Evolutionary conservation across 2,113 vertebrate species (phyloP).

Genomic region (Xiphias gladius): DNA sequence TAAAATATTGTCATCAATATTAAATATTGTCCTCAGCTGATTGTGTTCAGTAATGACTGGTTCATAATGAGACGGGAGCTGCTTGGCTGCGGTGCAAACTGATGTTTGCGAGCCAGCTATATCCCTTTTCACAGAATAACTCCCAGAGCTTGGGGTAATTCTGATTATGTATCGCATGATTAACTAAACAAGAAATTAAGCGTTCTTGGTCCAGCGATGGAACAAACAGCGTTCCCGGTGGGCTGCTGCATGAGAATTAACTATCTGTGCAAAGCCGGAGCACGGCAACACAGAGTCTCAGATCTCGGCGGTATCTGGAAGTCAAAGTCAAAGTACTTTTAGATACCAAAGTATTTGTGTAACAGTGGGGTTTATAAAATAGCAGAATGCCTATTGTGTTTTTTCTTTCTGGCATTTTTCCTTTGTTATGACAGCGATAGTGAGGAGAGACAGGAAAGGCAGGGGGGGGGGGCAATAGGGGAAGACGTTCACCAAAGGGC

Average conservation of each 20-base stretch:
- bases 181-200: conserved; percentile 75
- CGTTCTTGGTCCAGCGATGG: conserved; percentile 28
- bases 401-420: too few relatives aligned
- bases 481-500: too few relatives aligned
- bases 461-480: too few relatives aligned
- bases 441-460: too few relatives aligned
- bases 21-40: conserved; percentile 49
- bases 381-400: too few relatives aligned
- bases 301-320: conserved; percentile 9
- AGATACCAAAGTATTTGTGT: not conserved
- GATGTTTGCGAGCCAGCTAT: conserved; percentile 61
- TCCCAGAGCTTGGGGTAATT: conserved; percentile 69
- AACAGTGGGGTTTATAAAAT: not conserved
- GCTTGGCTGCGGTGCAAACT: conserved; percentile 58
- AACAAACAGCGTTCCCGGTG: conserved; percentile 56
- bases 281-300: conserved; percentile 19
- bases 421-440: too few relatives aligned
- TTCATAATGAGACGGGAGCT: conserved; percentile 52
- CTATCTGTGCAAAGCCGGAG: conserved; percentile 23
- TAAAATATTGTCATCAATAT: conserved; percentile 55
- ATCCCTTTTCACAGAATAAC: conserved; percentile 62
- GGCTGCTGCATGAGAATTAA: conserved; percentile 47
- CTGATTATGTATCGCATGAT: conserved; percentile 67
- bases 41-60: conserved; percentile 58
- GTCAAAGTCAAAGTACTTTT: not conserved